Evolutionary conservation across 1,140 invertebrate species (phyloP), one percentile per base, ranked within the genome.

Genomic region (Harlomillsia oculata): DNA sequence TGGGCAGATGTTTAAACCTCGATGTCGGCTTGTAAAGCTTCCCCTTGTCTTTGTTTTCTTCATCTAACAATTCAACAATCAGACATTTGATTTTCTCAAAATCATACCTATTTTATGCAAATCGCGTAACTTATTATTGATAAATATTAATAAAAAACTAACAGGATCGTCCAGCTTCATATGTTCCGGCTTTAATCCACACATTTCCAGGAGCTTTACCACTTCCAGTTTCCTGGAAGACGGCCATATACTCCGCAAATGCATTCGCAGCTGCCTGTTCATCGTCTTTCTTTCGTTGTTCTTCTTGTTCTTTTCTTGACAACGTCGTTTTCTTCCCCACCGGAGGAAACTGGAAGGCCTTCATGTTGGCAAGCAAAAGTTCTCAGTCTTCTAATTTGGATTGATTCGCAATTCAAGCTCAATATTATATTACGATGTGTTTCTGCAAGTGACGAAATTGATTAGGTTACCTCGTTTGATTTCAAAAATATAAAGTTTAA

Each of bases 171-270:
- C 89, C 91, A 54, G 91, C 88, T 82, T 97, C 91, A 67, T 97
- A 96, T 2, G 89, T 90, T 41, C 90, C 91, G 43, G 92, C 94
- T 72, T 96, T 95, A 0, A 98, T 87, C 90, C 94, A 98, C 51
- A 94, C 82, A 76, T 96, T 96, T 21, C 81, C 84, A 25, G 67
- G 67, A 5, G 78, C 76, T 68, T 85, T 85, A 68, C 78, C 82
- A 25, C 77, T 73, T 2, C 86, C 82, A 6, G 82, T 79, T 59
- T 96, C 89, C 79, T 95, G 89, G 76, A 98, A 98, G 13, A 91
- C 93, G 53, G 91, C 90, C 20, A 97, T 88, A 80, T 97, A 97
- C 72, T 97, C 92, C 78, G 96, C 85, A 74, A 94, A 96, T 5
- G 87, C 91, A 80, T 90, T 59, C 32, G 63, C 65, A 6, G 62